These are phyloP conservation scores for Porites lutea DNA, from an alignment of 64 coral and sea anemone species.

Conservation along the genomic window DNA sequence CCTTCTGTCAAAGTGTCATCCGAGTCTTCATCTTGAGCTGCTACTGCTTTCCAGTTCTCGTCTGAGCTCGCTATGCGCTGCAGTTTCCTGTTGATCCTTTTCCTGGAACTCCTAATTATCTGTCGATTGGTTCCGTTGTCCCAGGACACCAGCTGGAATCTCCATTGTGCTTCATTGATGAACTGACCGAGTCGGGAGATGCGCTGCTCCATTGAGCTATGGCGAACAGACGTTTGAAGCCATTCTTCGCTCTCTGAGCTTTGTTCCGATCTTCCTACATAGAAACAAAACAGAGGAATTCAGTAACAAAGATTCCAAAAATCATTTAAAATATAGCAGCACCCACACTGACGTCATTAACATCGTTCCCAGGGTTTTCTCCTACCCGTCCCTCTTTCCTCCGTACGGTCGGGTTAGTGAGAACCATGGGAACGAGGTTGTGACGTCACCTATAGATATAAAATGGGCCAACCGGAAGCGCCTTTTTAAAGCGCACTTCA, in stretches of 20 bases:
- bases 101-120: conserved; percentile 47
- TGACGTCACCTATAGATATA: too few relatives aligned
- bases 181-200: conserved; percentile 89
- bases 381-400: too few relatives aligned
- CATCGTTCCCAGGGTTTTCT: too few relatives aligned
- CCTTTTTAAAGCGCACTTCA: too few relatives aligned
- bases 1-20: conserved; percentile 33
- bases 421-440: too few relatives aligned
- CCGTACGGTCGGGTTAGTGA: too few relatives aligned
- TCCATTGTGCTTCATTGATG: conserved; percentile 97
- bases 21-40: conserved; percentile 66
- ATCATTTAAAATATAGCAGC: too few relatives aligned
- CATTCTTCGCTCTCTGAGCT: conserved; percentile 46
- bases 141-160: conserved; percentile 93
- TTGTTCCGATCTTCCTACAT: conserved; percentile 16
- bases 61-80: conserved; percentile 32
- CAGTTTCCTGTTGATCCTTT: conserved; percentile 44
- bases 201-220: conserved; percentile 76
- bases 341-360: too few relatives aligned
- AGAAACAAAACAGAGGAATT: background rate
- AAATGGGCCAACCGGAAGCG: too few relatives aligned
- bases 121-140: conserved; percentile 12
- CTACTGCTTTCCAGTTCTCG: conserved; percentile 27
- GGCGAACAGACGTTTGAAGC: conserved; percentile 57
- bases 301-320: too few relatives aligned